Base-by-base conservation (phyloP, 2,888 invertebrate species). In the Aricia artaxerxes region DNA sequence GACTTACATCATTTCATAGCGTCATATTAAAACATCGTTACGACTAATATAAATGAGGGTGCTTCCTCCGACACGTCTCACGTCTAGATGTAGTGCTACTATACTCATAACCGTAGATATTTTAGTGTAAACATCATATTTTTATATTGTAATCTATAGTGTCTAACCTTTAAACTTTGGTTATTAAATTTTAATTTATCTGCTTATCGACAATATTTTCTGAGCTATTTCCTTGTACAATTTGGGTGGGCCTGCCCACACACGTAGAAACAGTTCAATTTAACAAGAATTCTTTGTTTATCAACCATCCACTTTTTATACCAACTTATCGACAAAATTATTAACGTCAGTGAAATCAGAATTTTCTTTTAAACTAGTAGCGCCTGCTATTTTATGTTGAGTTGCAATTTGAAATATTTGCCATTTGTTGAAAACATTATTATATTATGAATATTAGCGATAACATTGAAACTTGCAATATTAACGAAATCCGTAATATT, bases 1-100 rank as follows among this genome's bases (percentile, higher is more conserved):
- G 31, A 61, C 75, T 79, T 73, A 24, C 16, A 78, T 78, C 69
- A 4, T 64, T 60, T 40, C 61, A 44, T 44, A n/a, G 31, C n/a
- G 2, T 64, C 31, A 64, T 64, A n/a, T n/a, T 60, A 24, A 60
- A 53, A 53, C 13, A 44, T 44, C 57, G 16, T 57, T 57, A 16
- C 13, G 5, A 57, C 57, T 61, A 35, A 64, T 64, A 35, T 11
- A 64, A 31, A n/a, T 38, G 16, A 35, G 35, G 9, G 11, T 31
- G 31, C 35, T 13, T 57, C 16, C 57, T 16, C 16, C 16, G 4
- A 57, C 49, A 49, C 57, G 53, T 53, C 4, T 13, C 53, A 13
- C 53, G 57, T 69, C 69, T 69, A 69, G 69, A 4, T 69, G 69
- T 5, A 16, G 16, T 6, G 13, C 69, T 35, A 13, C 35, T 69